These are phyloP conservation scores for Philereme vetulata DNA, from an alignment of 2,888 invertebrate species.

Conservation along the genomic window DNA sequence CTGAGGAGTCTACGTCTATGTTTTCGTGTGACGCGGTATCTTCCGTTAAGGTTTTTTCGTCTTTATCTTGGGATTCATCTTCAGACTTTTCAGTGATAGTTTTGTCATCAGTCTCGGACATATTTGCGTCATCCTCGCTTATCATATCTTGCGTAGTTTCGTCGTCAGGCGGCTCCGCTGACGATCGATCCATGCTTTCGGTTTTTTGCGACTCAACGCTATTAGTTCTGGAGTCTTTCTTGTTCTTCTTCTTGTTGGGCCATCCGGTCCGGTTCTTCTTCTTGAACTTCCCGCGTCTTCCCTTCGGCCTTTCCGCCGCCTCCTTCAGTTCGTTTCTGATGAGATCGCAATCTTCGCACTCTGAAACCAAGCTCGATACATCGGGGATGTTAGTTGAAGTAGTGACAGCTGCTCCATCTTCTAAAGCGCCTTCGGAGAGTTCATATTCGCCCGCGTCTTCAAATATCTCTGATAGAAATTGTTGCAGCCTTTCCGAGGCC, in stretches of 20 bases:
- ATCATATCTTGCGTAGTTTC: slow-evolving; percentile 63
- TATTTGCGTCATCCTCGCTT: slow-evolving; percentile 59
- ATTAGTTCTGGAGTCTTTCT: slow-evolving; percentile 61
- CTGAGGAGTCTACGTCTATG: slow-evolving; percentile 41
- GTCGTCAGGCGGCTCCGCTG: slow-evolving; percentile 61
- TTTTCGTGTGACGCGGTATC: slow-evolving; percentile 40
- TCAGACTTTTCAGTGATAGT: slow-evolving; percentile 45
- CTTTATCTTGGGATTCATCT: slow-evolving; percentile 43
- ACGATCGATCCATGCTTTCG: slow-evolving; percentile 63
- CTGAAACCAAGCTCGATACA: slow-evolving; percentile 71
- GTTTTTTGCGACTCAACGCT: slow-evolving; percentile 59
- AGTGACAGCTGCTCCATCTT: slow-evolving; percentile 63
- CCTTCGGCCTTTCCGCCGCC: slow-evolving; percentile 52
- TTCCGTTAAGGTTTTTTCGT: slow-evolving; percentile 35
- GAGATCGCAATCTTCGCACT: slow-evolving; percentile 72
- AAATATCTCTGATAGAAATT: slow-evolving; percentile 74
- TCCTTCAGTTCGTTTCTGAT: slow-evolving; percentile 68
- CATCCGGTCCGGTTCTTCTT: slow-evolving; percentile 92
- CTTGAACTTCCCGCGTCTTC: slow-evolving; percentile 82
- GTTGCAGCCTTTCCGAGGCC: slow-evolving; percentile 69
- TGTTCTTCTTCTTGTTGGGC: slow-evolving; percentile 85
- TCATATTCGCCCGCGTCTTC: slow-evolving; percentile 76
- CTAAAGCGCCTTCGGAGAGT: slow-evolving; percentile 72
- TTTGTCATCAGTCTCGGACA: slow-evolving; percentile 56
- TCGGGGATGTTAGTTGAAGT: slow-evolving; percentile 70